Evolutionary conservation across 2,888 invertebrate species (phyloP).

Genomic region (Oxycera nigricornis): DNA sequence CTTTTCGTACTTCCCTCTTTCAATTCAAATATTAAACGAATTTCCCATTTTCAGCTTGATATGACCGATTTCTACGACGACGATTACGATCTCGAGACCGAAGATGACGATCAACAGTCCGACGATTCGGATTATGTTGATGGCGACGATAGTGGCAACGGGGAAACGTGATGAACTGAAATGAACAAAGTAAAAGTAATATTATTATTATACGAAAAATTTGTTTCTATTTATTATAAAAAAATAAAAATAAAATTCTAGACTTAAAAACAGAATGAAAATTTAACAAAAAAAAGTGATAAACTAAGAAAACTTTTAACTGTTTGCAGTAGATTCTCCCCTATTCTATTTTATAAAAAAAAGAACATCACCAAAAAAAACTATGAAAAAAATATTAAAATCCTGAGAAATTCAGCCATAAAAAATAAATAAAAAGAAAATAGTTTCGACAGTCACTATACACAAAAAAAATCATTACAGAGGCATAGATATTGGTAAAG

Average conservation of each 20-base stretch:
- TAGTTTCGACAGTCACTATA: slow-evolving; percentile 6
- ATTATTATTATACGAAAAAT: slow-evolving; percentile 32
- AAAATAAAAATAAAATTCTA: slow-evolving; percentile 22
- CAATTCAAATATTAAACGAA: not conserved
- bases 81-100: slow-evolving; percentile 85
- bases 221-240: slow-evolving; percentile 36
- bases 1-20: not conserved
- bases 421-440: not conserved
- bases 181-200: slow-evolving; percentile 18
- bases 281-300: slow-evolving; percentile 35
- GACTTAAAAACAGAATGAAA: slow-evolving; percentile 29
- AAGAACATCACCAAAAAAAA: not conserved
- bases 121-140: slow-evolving; percentile 76
- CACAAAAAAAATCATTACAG: too few relatives aligned
- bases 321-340: slow-evolving; percentile 32
- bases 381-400: not conserved
- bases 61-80: slow-evolving; percentile 97
- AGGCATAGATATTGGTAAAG: too few relatives aligned
- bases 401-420: too few relatives aligned
- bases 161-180: slow-evolving; percentile 68
- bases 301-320: slow-evolving; percentile 29
- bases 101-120: slow-evolving; percentile 71
- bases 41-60: slow-evolving; percentile 68
- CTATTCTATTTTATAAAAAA: slow-evolving; percentile 32
- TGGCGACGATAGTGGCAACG: slow-evolving; percentile 90